A percentile compares a stretch with the other conserved stretches of the same genome.
phyloP scores from a whole-genome alignment of 2,888 invertebrate genomes.

The Drosophila fulvimacula region DNA sequence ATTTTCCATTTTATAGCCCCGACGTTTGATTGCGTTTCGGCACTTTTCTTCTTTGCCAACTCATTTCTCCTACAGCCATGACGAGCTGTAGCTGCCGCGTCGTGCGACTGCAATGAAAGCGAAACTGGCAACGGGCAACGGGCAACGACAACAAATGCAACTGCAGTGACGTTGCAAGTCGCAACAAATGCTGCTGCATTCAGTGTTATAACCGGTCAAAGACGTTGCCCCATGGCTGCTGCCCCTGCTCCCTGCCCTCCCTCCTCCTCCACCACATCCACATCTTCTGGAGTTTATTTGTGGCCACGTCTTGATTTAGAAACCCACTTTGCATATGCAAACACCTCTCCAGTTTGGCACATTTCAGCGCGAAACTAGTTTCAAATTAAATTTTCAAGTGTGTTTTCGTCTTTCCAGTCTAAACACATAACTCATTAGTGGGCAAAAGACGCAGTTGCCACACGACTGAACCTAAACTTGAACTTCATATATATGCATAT shows the following conservation, averaged over 20 bases:
- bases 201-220: slow-evolving; percentile 77
- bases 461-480: slow-evolving; percentile 71
- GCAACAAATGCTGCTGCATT: slow-evolving; percentile 40
- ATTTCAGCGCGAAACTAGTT: slow-evolving; percentile 61
- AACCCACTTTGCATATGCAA: slow-evolving; percentile 74
- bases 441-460: slow-evolving; percentile 13
- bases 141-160: slow-evolving; percentile 40
- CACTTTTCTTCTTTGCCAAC: slow-evolving; percentile 60
- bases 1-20: slow-evolving; percentile 67
- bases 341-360: slow-evolving; percentile 53
- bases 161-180: slow-evolving; percentile 64
- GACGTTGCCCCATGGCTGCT: slow-evolving; percentile 29
- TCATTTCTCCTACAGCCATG: slow-evolving; percentile 48
- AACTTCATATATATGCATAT: slow-evolving; percentile 41
- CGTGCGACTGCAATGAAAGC: slow-evolving; percentile 63
- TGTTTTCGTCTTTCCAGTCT: slow-evolving; percentile 29
- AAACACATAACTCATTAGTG: slow-evolving; percentile 62
- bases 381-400: slow-evolving; percentile 47
- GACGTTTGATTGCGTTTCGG: slow-evolving; percentile 48
- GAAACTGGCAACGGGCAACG: slow-evolving; percentile 60
- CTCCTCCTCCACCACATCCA: background rate
- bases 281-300: slow-evolving; percentile 6
- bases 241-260: background rate
- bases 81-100: background rate
- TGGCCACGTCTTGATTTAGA: slow-evolving; percentile 61